phyloP scores from a whole-genome alignment of 2,888 invertebrate species.

The Ischnus inquisitorius region DNA sequence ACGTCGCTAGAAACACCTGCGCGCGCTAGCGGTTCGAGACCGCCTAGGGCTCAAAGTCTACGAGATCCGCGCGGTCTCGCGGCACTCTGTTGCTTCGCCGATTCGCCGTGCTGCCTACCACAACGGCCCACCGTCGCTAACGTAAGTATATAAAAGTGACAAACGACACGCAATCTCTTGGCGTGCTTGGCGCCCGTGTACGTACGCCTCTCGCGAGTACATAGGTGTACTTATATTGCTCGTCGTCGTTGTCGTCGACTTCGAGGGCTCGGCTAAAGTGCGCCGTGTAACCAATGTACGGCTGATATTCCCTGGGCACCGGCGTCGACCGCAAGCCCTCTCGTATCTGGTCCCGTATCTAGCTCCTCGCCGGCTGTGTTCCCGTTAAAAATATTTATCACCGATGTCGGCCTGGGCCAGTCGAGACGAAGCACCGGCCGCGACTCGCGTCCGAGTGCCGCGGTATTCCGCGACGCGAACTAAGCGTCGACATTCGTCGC shows the following conservation, averaged over 20 bases:
- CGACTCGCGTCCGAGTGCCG: neutral
- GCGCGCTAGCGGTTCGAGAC: slow-evolving; percentile 14
- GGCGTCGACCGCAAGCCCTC: slow-evolving; percentile 43
- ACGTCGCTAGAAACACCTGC: slow-evolving; percentile 42
- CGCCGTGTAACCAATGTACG: slow-evolving; percentile 38
- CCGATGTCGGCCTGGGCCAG: slow-evolving; percentile 47
- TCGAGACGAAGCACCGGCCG: slow-evolving; percentile 24
- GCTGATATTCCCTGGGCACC: neutral
- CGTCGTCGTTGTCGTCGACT: slow-evolving; percentile 40
- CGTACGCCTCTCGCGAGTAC: slow-evolving; percentile 53
- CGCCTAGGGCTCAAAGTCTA: slow-evolving; percentile 45
- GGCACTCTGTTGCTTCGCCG: slow-evolving; percentile 14
- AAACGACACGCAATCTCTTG: slow-evolving; percentile 71
- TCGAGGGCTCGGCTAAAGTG: slow-evolving; percentile 43
- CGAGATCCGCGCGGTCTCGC: slow-evolving; percentile 32
- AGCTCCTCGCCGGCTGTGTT: slow-evolving; percentile 62
- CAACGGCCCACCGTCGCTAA: slow-evolving; percentile 47
- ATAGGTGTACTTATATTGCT: slow-evolving; percentile 49
- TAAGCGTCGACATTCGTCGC: slow-evolving; percentile 69
- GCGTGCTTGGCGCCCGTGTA: slow-evolving; percentile 71
- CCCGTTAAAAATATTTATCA: slow-evolving; percentile 75
- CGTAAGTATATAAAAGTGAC: slow-evolving; percentile 66
- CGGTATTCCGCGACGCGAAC: slow-evolving; percentile 64
- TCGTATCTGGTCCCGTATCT: slow-evolving; percentile 66
- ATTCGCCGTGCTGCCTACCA: slow-evolving; percentile 18